Evolutionary conservation across 2,113 vertebrate species (phyloP), one percentile per base, ranked within the genome.

Genomic region (Zapus hudsonius): DNA sequence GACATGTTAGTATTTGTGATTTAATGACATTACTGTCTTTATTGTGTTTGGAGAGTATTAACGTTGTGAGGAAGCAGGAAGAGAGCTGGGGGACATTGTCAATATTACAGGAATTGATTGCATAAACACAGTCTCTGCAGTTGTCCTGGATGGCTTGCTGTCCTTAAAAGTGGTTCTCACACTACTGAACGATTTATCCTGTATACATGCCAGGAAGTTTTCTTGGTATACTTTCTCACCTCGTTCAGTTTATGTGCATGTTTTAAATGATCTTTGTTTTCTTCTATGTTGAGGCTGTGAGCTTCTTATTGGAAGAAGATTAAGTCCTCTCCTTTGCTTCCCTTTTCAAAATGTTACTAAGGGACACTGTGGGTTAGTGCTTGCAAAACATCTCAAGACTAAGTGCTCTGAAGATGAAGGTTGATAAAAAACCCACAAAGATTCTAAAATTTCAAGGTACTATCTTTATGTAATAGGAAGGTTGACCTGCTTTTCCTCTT

Each of bases 201-300:
- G 1, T n/a, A 6, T 31, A 31, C 44, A 20, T 6, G 16, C 16
- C 69, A 78, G 47, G 15, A 29, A 70, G 23, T 79, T 75, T 70
- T 94, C 52, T 52, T 52, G 12, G 12, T 52, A n/a, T 69, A 80
- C 70, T 94, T 91, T 90, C 57, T 87, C 11, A 72, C 10, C 36
- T 27, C 20, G 74, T 52, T 83, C 1, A 0, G 17, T 57, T 61
- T 66, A 29, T 3, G 3, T 80, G 8, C 25, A 15, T 89, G 44
- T 84, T 83, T 91, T 86, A 87, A 57, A 87, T 89, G 40, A 74
- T 66, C 40, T 85, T 40, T 63, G 22, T 64, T 90, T 86, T 90
- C 15, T 44, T 86, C 47, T 66, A 15, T 63, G 1, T 55, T 94
- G 74, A 90, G 27, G 75, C 25, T 42, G 5, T 86, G 82, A 84